A percentile compares a stretch with the other conserved stretches of the same genome.
Conservation (phyloP, 1,140 invertebrate species). For the Reticulitermes speratus region DNA sequence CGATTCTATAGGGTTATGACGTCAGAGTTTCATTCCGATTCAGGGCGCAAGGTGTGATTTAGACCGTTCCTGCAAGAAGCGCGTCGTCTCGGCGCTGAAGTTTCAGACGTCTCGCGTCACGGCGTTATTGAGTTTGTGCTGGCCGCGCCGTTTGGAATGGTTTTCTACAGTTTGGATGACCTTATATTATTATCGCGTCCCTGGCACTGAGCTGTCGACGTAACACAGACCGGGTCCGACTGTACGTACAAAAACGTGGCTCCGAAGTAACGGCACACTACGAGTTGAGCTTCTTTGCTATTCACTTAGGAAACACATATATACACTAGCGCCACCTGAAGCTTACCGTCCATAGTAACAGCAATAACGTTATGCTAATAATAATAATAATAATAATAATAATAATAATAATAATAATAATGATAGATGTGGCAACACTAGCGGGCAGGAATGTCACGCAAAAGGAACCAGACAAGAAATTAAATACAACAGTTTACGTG, state of each 20-base stretch:
- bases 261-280: not conserved
- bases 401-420: too few relatives aligned
- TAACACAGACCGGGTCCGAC: not conserved
- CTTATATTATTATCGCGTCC: conserved; percentile 17
- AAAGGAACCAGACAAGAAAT: too few relatives aligned
- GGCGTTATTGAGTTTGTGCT: conserved; percentile 17
- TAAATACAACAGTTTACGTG: too few relatives aligned
- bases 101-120: not conserved
- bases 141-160: not conserved
- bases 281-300: too few relatives aligned
- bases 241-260: not conserved
- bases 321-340: too few relatives aligned
- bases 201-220: not conserved
- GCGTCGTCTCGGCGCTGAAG: not conserved
- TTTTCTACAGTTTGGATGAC: conserved; percentile 18
- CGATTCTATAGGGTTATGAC: too few relatives aligned
- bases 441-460: too few relatives aligned
- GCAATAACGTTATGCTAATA: too few relatives aligned
- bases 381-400: too few relatives aligned
- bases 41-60: not conserved
- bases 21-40: not conserved
- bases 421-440: too few relatives aligned
- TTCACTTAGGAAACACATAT: too few relatives aligned
- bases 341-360: too few relatives aligned
- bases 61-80: not conserved